Conservation (phyloP, 2,888 invertebrate species). For the Conus canariensis region DNA sequence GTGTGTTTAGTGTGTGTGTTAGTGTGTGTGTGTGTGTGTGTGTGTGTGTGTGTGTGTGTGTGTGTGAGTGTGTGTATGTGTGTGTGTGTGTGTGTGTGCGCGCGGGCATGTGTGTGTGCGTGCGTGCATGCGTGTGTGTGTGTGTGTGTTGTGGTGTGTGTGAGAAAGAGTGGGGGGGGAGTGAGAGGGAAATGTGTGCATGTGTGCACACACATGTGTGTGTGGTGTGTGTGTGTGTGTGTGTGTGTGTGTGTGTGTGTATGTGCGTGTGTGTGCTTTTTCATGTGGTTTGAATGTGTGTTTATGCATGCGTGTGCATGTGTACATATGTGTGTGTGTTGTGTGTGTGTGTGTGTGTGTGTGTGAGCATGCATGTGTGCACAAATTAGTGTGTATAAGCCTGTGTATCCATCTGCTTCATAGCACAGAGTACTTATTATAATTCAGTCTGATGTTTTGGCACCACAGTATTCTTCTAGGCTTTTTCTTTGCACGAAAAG, state of each 20-base stretch:
- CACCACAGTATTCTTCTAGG: no score
- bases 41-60: constrained; percentile 1
- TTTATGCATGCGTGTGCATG: background rate
- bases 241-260: background rate
- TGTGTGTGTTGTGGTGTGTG: background rate
- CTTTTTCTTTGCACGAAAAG: no score
- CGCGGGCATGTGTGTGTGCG: no score
- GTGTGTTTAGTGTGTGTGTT: background rate
- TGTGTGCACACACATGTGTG: background rate
- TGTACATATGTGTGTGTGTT: no score
- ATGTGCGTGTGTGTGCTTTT: background rate
- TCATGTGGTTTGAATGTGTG: background rate
- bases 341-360: no score
- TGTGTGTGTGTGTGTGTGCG: background rate
- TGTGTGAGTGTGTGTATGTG: background rate
- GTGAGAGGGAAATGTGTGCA: background rate
- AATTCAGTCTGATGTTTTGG: no score
- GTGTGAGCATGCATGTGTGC: background rate
- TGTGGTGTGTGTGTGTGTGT: constrained; percentile 5
- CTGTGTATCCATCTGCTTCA: background rate
- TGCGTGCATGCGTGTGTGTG: no score
- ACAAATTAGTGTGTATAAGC: background rate
- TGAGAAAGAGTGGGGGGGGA: background rate
- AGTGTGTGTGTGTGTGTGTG: no score
- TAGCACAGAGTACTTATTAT: no score